Base-by-base conservation (phyloP, 2,797 vertebrate genomes). In the Leptoclinus maculatus region DNA sequence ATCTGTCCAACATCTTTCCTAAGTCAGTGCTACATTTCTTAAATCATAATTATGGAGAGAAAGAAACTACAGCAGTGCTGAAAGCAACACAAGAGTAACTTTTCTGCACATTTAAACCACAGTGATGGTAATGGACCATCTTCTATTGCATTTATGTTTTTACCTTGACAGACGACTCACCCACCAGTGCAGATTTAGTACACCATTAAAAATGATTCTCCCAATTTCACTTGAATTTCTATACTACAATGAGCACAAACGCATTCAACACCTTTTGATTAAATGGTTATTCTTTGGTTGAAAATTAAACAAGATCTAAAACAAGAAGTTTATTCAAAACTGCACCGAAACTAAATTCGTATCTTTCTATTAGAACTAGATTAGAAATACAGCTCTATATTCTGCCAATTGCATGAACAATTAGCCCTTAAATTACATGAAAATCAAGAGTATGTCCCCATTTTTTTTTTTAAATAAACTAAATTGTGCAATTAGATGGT, bases 401-500 rank as follows among this genome's bases (percentile, higher is more conserved):
- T 39, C 7, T 71, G 13, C 25, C n/a, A 53, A 59, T 77, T n/a
- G 13, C 32, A 4, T 0, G 3, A 56, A 25, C 56, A 66, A 54
- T 64, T 65, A 72, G 3, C 10, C 51, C 34, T 76, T 14, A 32
- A 66, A 39, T 27, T 68, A 59, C 39, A 38, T 49, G 27, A 63
- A 62, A 67, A 19, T 0, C 17, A 51, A 39, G 19, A 66, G 10
- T 38, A 11, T 27, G 5, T 12, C 27, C 11, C 38, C 19, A 10
- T 34, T 17, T 39, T n/a, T 53, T 62, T 29, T 64, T 4, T 9
- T 41, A 64, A 63, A 60, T 58, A 34, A 66, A 69, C 14, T 4
- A 64, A 66, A 78, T 71, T 11, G 29, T 69, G 23, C 57, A 87
- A 76, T 87, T 77, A 78, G 11, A 68, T 47, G 36, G 7, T 67